phyloP scores from a whole-genome alignment of 53 echinoderm and acorn worm species.

The Patiria pectinifera region DNA sequence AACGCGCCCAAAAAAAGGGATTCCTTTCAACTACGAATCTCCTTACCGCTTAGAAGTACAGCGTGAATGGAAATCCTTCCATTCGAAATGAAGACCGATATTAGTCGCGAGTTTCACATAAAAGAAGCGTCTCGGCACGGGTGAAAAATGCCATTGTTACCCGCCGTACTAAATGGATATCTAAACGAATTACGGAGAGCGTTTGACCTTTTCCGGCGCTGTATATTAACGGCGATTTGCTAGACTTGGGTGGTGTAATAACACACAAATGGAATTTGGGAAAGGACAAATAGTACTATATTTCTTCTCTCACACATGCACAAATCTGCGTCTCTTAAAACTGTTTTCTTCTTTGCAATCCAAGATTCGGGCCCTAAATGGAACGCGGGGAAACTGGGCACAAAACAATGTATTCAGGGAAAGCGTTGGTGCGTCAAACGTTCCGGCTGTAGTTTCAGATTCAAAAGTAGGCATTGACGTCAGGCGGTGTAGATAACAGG shows the following conservation, averaged over 20 bases:
- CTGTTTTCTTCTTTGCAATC: background rate
- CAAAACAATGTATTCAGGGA: background rate
- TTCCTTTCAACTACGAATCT: background rate
- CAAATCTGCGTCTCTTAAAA: background rate
- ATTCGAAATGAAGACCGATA: background rate
- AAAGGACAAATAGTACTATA: background rate
- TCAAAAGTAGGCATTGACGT: background rate
- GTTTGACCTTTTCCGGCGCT: background rate
- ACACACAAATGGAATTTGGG: background rate
- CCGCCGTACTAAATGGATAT: slow-evolving; percentile 2
- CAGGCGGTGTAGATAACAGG: background rate
- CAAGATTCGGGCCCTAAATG: background rate
- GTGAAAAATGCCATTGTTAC: slow-evolving; percentile 9
- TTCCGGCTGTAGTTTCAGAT: background rate
- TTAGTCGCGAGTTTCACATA: background rate
- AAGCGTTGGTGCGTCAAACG: background rate
- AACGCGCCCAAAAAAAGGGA: background rate
- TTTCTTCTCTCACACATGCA: background rate
- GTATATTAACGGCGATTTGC: background rate
- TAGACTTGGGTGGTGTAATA: background rate
- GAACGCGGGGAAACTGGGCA: background rate
- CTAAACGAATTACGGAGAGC: background rate
- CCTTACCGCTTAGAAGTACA: background rate
- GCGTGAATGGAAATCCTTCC: background rate
- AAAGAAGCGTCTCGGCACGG: background rate